Evolutionary conservation across 2,113 vertebrate species (phyloP).

Genomic region (human (Homo sapiens)): DNA sequence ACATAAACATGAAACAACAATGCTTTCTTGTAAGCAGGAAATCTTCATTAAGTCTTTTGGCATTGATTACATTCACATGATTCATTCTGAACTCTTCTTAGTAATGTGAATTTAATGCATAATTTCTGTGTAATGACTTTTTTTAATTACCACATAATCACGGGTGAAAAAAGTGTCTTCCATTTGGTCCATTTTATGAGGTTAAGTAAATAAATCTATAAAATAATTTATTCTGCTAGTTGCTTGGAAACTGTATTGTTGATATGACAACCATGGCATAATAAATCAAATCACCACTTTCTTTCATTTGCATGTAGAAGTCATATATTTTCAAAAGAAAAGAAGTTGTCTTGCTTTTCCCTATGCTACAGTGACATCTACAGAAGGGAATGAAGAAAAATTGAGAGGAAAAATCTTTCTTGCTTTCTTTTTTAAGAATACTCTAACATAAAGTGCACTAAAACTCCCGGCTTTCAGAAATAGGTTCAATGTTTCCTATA

Average conservation of each 20-base stretch:
- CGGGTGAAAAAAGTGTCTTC: slow-evolving; percentile 55
- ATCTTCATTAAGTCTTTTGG: slow-evolving; percentile 76
- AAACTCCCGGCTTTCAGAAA: slow-evolving; percentile 20
- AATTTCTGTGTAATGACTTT: slow-evolving; percentile 76
- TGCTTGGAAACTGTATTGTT: slow-evolving; percentile 86
- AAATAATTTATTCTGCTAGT: slow-evolving; percentile 83
- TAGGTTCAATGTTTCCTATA: slow-evolving; percentile 12
- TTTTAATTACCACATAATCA: slow-evolving; percentile 80
- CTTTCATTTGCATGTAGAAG: slow-evolving; percentile 68
- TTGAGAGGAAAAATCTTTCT: neutral
- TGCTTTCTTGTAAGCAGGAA: slow-evolving; percentile 65
- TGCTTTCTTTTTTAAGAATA: neutral
- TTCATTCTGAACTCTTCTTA: slow-evolving; percentile 73
- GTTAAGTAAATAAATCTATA: slow-evolving; percentile 82
- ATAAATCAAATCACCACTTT: slow-evolving; percentile 80
- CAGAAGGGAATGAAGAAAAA: slow-evolving; percentile 76
- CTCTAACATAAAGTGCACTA: neutral
- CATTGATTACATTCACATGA: slow-evolving; percentile 74
- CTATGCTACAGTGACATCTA: slow-evolving; percentile 87
- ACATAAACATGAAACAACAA: slow-evolving; percentile 61
- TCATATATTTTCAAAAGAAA: slow-evolving; percentile 64
- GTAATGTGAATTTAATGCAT: slow-evolving; percentile 76
- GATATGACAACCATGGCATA: slow-evolving; percentile 85
- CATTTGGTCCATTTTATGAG: slow-evolving; percentile 78
- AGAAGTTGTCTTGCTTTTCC: slow-evolving; percentile 66